Percentiles rank a stretch among this genome's conserved stretches.
These are phyloP conservation scores for Silurus asotus DNA, from an alignment of 2,113 vertebrate species.

Conservation along the genomic window DNA sequence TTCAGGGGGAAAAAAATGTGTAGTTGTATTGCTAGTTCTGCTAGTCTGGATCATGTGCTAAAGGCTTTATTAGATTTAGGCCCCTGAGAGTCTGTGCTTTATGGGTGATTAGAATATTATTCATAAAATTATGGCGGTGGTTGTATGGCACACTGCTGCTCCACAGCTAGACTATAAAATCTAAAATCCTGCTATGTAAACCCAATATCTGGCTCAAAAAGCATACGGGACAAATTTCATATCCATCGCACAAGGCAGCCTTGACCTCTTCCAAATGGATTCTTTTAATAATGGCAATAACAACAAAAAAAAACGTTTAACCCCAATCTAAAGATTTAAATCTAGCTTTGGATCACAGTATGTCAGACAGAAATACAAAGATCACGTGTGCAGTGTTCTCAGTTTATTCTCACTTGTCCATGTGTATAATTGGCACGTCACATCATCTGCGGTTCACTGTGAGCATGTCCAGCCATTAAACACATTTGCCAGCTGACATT, in stretches of 20 bases:
- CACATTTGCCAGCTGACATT: slow-evolving; percentile 51
- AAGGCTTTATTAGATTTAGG: slow-evolving; percentile 22
- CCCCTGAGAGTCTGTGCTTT: neutral
- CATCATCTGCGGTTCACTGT: slow-evolving; percentile 59
- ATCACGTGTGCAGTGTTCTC: slow-evolving; percentile 57
- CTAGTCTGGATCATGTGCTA: slow-evolving; percentile 1
- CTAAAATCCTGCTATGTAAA: neutral
- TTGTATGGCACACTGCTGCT: slow-evolving; percentile 12
- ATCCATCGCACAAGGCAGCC: neutral
- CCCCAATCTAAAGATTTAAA: neutral
- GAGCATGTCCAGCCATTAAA: slow-evolving; percentile 62
- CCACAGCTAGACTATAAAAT: slow-evolving; percentile 21
- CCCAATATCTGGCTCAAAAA: neutral
- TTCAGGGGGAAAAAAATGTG: neutral
- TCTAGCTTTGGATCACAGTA: slow-evolving; percentile 9
- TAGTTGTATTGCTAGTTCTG: neutral
- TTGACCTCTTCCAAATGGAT: neutral
- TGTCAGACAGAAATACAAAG: slow-evolving; percentile 13
- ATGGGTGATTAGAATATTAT: neutral
- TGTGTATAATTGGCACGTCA: slow-evolving; percentile 61
- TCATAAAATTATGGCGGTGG: neutral
- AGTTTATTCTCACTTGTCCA: slow-evolving; percentile 39
- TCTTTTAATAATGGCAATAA: neutral
- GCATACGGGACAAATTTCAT: too few species aligned
- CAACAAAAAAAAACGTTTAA: neutral